These are phyloP conservation scores for Parotia lawesii DNA, from an alignment of 2,113 vertebrate species.

Conservation along the genomic window DNA sequence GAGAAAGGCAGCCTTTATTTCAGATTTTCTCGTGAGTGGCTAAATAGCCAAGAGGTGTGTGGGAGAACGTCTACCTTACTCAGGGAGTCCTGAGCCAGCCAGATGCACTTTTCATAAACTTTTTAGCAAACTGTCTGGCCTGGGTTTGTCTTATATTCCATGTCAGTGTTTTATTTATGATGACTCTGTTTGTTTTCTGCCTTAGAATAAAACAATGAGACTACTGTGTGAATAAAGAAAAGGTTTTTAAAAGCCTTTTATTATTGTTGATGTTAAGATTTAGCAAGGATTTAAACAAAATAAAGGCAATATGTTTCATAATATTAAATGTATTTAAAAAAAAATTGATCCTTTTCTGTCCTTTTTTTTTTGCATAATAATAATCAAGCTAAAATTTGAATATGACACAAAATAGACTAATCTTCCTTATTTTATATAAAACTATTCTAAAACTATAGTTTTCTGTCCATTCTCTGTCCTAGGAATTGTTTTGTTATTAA, in stretches of 20 bases:
- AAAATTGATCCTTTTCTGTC: background rate
- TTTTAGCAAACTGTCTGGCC: constrained; percentile 47
- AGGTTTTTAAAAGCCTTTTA: constrained; percentile 1
- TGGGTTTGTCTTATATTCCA: constrained; percentile 33
- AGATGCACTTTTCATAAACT: constrained; percentile 43
- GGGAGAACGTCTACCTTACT: constrained; percentile 45
- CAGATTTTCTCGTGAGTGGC: background rate
- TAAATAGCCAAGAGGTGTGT: background rate
- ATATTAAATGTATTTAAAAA: constrained; percentile 58
- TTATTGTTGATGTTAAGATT: constrained; percentile 1
- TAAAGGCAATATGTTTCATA: constrained; percentile 23
- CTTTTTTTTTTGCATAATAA: background rate
- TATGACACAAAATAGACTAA: background rate
- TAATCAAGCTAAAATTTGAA: background rate
- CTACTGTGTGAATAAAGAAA: background rate
- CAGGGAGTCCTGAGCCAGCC: constrained; percentile 62
- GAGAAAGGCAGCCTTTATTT: constrained; percentile 36
- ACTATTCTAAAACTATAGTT: background rate
- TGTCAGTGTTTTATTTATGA: constrained; percentile 65
- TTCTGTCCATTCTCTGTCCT: background rate
- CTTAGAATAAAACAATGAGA: background rate
- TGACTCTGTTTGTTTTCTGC: constrained; percentile 31
- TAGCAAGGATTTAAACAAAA: background rate
- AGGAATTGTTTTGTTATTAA: background rate
- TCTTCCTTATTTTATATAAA: background rate